These are phyloP conservation scores for Digitonthophagus gazella DNA, from an alignment of 2,888 invertebrate species.

Conservation along the genomic window DNA sequence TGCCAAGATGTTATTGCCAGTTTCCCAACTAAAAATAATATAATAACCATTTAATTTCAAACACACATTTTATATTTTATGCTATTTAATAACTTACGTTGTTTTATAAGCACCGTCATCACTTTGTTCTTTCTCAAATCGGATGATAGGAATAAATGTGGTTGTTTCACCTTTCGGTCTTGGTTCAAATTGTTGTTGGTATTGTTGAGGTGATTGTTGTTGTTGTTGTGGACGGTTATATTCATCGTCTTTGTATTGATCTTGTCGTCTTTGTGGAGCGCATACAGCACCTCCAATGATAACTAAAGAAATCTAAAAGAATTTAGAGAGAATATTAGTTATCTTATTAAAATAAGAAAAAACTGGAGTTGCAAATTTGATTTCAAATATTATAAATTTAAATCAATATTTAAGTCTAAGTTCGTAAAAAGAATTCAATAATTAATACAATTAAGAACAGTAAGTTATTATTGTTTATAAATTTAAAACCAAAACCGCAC, in stretches of 20 bases:
- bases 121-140: conserved; percentile 79
- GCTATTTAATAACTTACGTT: conserved; percentile 56
- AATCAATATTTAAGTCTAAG: background rate
- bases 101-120: conserved; percentile 82
- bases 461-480: no score
- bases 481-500: no score
- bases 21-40: conserved; percentile 66
- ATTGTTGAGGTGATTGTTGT: conserved; percentile 37
- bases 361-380: background rate
- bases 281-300: conserved; percentile 30
- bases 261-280: conserved; percentile 34
- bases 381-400: background rate
- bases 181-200: conserved; percentile 49
- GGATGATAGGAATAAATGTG: conserved; percentile 78
- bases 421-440: background rate
- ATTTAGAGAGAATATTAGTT: conserved; percentile 23
- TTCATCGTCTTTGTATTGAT: conserved; percentile 37
- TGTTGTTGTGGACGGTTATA: conserved; percentile 33
- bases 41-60: conserved; percentile 1
- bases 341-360: conserved; percentile 12
- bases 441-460: background rate
- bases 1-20: conserved; percentile 77
- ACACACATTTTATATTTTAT: no score
- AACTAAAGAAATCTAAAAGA: conserved; percentile 18
- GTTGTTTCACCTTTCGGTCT: conserved; percentile 56